Conservation (phyloP, 2,797 vertebrate genomes). For the Craterocephalus amniculus region DNA sequence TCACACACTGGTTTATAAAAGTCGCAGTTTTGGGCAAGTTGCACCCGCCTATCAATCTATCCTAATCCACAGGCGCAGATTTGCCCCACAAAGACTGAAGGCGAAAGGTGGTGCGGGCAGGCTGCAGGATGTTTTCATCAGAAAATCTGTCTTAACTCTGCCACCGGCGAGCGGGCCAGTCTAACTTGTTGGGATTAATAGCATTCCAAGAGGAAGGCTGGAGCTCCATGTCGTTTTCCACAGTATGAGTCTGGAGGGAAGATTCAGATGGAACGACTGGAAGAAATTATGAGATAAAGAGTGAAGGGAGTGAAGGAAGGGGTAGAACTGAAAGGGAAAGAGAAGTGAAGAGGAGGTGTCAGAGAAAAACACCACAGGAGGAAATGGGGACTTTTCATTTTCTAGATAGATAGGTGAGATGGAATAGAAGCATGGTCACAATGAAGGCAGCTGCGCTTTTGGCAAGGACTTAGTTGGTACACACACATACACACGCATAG, state of each 20-base stretch:
- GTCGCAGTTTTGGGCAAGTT: background rate
- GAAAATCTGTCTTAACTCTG: conserved; percentile 68
- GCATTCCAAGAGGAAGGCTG: conserved; percentile 73
- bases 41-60: conserved; percentile 5
- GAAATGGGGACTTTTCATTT: conserved; percentile 77
- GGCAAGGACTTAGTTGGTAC: conserved; percentile 82
- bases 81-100: conserved; percentile 17
- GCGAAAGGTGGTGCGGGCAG: conserved; percentile 42
- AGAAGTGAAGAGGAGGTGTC: conserved; percentile 54
- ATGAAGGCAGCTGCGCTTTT: conserved; percentile 81
- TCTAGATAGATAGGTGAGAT: conserved; percentile 85
- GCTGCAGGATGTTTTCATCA: conserved; percentile 68
- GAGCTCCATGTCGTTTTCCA: conserved; percentile 74
- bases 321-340: conserved; percentile 55
- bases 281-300: conserved; percentile 80
- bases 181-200: conserved; percentile 79
- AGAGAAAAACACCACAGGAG: conserved; percentile 65
- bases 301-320: conserved; percentile 53
- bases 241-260: conserved; percentile 71
- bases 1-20: conserved; percentile 22
- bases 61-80: conserved; percentile 32
- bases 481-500: conserved; percentile 23
- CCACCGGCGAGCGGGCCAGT: conserved; percentile 73
- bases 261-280: conserved; percentile 73
- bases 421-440: conserved; percentile 80